These are phyloP conservation scores for Theonella swinhoei DNA, from an alignment of 37 sponge, comb jelly and placozoan species.

Conservation along the genomic window DNA sequence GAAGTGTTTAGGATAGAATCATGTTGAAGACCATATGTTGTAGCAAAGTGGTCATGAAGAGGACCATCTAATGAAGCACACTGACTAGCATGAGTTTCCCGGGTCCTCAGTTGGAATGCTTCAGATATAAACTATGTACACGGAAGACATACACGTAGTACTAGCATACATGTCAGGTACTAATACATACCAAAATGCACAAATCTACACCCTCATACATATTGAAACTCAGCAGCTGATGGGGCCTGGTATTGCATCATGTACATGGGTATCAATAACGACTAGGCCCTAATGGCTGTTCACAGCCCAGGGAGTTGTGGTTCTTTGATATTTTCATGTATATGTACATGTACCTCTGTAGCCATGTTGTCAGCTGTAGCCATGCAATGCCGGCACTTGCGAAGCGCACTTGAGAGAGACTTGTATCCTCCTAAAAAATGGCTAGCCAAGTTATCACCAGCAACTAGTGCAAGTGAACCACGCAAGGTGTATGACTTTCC, in stretches of 20 bases:
- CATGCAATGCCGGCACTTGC: slow-evolving; percentile 47
- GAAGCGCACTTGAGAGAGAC: slow-evolving; percentile 19
- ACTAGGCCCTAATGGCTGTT: not conserved
- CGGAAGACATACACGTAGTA: not conserved
- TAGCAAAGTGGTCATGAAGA: slow-evolving; percentile 32
- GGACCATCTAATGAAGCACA: slow-evolving; percentile 38
- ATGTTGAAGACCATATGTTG: slow-evolving; percentile 18
- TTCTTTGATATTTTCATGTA: not conserved
- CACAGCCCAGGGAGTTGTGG: too few relatives aligned
- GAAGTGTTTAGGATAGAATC: slow-evolving; percentile 22
- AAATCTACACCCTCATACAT: too few relatives aligned
- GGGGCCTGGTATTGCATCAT: not conserved
- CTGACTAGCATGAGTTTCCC: slow-evolving; percentile 16
- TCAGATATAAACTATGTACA: slow-evolving; percentile 3
- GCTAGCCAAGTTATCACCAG: slow-evolving; percentile 33
- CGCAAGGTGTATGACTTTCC: not conserved
- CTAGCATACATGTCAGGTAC: too few relatives aligned
- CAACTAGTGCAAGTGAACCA: slow-evolving; percentile 21
- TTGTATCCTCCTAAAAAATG: slow-evolving; percentile 37
- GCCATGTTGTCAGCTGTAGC: slow-evolving; percentile 29
- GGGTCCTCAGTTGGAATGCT: slow-evolving; percentile 37
- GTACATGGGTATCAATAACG: too few relatives aligned
- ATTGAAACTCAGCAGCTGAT: too few relatives aligned
- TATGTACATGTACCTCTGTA: slow-evolving; percentile 5
- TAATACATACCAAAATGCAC: not conserved